phyloP scores from a whole-genome alignment of 2,113 vertebrate species.

The Thamnaconus septentrionalis region DNA sequence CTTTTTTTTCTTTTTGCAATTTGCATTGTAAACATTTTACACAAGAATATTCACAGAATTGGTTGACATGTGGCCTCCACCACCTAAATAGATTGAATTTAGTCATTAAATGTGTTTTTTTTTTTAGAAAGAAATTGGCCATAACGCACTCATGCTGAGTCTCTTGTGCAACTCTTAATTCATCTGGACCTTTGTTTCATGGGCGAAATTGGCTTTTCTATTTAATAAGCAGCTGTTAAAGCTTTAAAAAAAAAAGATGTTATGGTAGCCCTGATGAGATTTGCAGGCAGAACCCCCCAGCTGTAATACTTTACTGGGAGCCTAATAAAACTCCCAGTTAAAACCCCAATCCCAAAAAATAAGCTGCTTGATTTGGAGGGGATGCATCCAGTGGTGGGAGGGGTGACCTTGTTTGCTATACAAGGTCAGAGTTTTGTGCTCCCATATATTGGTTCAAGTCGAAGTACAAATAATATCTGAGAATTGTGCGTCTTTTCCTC shows the following conservation, averaged over 20 bases:
- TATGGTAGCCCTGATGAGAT: conserved; percentile 22
- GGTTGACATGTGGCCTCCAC: too few species aligned
- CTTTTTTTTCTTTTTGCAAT: too few species aligned
- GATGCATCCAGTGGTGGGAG: not conserved
- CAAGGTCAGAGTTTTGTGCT: not conserved
- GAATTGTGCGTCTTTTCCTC: too few species aligned
- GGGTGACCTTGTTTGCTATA: conserved; percentile 3
- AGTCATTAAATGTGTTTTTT: too few species aligned
- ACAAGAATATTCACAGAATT: too few species aligned
- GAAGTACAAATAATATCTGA: not conserved
- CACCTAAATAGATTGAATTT: too few species aligned
- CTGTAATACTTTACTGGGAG: not conserved
- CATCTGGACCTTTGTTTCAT: conserved; percentile 4
- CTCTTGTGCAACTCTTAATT: not conserved
- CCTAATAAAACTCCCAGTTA: conserved; percentile 2
- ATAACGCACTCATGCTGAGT: too few species aligned
- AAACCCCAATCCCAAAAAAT: conserved; percentile 3
- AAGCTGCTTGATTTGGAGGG: not conserved
- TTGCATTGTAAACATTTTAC: too few species aligned
- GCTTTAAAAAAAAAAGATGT: conserved; percentile 22
- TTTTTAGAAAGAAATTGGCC: too few species aligned
- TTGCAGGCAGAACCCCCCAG: conserved; percentile 8
- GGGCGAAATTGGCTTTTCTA: conserved; percentile 3
- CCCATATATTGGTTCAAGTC: not conserved
- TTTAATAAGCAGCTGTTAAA: conserved; percentile 22